These are phyloP conservation scores for Tridacna gigas DNA, from an alignment of 2,888 invertebrate species.

Conservation along the genomic window DNA sequence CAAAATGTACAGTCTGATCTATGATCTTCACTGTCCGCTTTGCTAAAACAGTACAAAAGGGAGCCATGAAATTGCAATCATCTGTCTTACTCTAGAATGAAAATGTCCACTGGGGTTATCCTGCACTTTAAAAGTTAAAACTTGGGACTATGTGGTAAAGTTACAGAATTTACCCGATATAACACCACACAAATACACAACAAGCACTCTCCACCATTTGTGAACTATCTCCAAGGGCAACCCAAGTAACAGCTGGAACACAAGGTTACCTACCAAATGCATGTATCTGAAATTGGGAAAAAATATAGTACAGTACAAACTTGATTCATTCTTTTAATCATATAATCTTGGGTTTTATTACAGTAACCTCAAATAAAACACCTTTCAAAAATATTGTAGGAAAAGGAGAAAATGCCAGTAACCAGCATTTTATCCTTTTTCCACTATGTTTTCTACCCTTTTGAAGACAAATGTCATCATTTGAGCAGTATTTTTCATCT, in stretches of 20 bases:
- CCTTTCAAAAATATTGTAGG: no score
- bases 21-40: no score
- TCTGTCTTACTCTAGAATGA: no score
- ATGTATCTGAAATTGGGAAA: constrained; percentile 88
- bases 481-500: background rate
- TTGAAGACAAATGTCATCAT: background rate
- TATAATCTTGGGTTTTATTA: background rate
- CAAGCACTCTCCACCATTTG: constrained; percentile 95
- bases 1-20: no score
- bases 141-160: background rate
- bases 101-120: no score
- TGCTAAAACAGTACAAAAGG: no score
- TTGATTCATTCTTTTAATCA: background rate
- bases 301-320: background rate
- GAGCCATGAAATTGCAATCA: no score
- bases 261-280: constrained; percentile 95
- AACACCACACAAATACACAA: constrained; percentile 85
- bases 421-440: no score
- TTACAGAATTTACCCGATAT: constrained; percentile 80
- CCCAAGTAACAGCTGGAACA: constrained; percentile 96
- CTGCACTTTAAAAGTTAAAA: no score
- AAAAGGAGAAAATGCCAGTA: no score
- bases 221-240: constrained; percentile 98
- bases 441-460: no score
- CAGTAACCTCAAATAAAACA: no score